Conservation (phyloP, 2,113 vertebrate species). For the Leucoraja erinaceus region DNA sequence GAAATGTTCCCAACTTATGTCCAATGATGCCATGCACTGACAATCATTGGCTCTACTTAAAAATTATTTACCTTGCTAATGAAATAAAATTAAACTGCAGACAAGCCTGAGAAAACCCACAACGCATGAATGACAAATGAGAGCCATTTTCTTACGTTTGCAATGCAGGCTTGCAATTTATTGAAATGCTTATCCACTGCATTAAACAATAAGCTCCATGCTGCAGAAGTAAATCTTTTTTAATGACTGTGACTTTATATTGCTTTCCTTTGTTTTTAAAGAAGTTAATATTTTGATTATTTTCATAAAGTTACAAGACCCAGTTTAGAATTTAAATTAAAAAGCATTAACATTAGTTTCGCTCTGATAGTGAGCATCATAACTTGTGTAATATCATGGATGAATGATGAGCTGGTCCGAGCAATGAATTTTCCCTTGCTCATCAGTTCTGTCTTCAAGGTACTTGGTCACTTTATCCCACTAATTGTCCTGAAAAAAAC, state of each 20-base stretch:
- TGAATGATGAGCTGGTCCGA: neutral
- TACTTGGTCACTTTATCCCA: neutral
- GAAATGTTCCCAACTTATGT: neutral
- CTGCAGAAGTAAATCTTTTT: slow-evolving; percentile 19
- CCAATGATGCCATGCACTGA: neutral
- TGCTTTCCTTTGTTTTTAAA: neutral
- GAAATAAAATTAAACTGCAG: slow-evolving; percentile 23
- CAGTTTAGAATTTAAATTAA: neutral
- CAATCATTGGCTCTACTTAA: neutral
- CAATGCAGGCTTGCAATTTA: slow-evolving; percentile 25
- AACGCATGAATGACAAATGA: neutral
- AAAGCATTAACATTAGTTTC: neutral
- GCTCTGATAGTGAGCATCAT: neutral
- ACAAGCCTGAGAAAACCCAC: neutral
- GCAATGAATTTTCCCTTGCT: neutral
- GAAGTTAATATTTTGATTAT: neutral
- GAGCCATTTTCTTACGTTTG: slow-evolving; percentile 29
- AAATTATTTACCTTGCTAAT: slow-evolving; percentile 26
- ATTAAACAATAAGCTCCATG: slow-evolving; percentile 26
- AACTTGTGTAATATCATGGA: too few relatives aligned
- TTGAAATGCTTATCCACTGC: slow-evolving; percentile 12
- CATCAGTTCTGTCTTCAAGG: neutral
- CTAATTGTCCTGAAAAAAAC: neutral
- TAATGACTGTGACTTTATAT: neutral
- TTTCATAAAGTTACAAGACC: neutral